These are phyloP conservation scores for Oncopeltus fasciatus DNA, from an alignment of 1,140 invertebrate genomes.

Conservation along the genomic window DNA sequence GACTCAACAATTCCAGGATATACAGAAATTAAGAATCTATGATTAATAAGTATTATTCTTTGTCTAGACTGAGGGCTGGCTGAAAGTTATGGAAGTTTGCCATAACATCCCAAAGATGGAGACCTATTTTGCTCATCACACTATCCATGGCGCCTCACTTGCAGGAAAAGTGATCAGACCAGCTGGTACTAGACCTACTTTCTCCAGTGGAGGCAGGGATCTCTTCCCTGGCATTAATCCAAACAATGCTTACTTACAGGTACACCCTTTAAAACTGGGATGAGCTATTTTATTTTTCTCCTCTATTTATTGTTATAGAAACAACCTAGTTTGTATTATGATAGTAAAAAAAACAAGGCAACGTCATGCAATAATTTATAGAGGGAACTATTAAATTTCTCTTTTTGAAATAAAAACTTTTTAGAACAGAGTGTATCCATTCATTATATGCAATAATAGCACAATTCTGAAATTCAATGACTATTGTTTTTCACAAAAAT, in stretches of 20 bases:
- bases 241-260: constrained; percentile 17
- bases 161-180: constrained; percentile 14
- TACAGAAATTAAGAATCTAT: not conserved
- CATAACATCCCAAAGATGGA: constrained; percentile 10
- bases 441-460: too few relatives aligned
- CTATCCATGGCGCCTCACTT: constrained; percentile 9
- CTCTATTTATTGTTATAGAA: not conserved
- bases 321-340: too few relatives aligned
- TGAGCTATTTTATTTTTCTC: not conserved
- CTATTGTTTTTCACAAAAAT: too few relatives aligned
- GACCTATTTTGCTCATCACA: constrained; percentile 12
- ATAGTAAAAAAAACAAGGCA: too few relatives aligned
- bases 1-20: not conserved
- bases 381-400: too few relatives aligned
- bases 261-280: not conserved
- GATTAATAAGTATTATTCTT: not conserved
- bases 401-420: too few relatives aligned
- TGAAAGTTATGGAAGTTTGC: constrained; percentile 11
- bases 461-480: too few relatives aligned
- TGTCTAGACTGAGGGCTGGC: constrained; percentile 1
- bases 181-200: constrained; percentile 10
- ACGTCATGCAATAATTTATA: too few relatives aligned
- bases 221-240: constrained; percentile 22
- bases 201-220: constrained; percentile 16
- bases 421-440: too few relatives aligned